These are phyloP conservation scores for Zygothrica quintamaculata DNA, from an alignment of 2,888 invertebrate genomes.

Conservation along the genomic window DNA sequence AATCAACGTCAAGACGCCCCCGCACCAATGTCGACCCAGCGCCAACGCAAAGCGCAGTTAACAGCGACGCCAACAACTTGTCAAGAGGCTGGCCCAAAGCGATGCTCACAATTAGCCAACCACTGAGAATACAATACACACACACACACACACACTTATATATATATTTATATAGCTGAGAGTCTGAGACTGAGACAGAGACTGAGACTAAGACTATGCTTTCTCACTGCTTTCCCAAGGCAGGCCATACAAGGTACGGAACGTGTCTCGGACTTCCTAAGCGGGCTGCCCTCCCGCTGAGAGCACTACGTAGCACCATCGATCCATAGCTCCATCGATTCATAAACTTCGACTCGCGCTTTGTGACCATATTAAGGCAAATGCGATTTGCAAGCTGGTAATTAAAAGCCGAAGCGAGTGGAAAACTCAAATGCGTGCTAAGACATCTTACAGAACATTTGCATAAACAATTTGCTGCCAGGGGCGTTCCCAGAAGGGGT, in stretches of 20 bases:
- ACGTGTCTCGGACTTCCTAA: conserved; percentile 64
- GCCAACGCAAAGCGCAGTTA: conserved; percentile 52
- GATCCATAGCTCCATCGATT: conserved; percentile 30
- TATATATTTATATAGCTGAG: too few species aligned
- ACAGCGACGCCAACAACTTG: conserved; percentile 57
- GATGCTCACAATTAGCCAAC: conserved; percentile 74
- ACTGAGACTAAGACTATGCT: conserved; percentile 42
- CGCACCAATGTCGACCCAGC: conserved; percentile 38
- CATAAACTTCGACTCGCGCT: conserved; percentile 51
- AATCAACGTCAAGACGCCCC: conserved; percentile 66
- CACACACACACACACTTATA: too few species aligned
- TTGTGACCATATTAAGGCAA: conserved; percentile 74
- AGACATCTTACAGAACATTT: conserved; percentile 64
- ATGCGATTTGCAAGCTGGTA: conserved; percentile 69
- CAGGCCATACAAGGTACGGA: conserved; percentile 63
- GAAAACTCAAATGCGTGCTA: conserved; percentile 45
- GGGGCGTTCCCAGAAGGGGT: conserved; percentile 14
- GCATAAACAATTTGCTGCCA: conserved; percentile 60
- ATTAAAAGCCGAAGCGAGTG: conserved; percentile 70
- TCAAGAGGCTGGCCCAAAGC: conserved; percentile 67
- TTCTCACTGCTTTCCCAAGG: conserved; percentile 75
- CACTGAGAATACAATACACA: conserved; percentile 4
- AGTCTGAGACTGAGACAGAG: conserved; percentile 8
- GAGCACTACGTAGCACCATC: conserved; percentile 21
- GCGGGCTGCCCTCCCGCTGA: conserved; percentile 43